phyloP scores from a whole-genome alignment of 2,888 invertebrate species.

The Elysia crispata region DNA sequence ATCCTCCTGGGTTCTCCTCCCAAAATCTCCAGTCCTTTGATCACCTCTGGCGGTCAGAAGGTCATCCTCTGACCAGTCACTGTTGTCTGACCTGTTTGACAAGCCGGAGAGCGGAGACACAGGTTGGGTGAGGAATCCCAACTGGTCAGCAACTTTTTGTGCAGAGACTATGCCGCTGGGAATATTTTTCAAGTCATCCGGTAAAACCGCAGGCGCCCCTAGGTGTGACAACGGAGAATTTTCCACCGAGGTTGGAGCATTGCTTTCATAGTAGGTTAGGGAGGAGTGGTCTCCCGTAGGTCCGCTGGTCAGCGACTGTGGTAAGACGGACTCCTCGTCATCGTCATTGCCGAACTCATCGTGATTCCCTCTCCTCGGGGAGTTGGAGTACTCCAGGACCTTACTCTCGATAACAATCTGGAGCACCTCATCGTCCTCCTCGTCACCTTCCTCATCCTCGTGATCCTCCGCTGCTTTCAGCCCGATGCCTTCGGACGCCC shows the following conservation, averaged over 20 bases:
- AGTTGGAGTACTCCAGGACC: neutral
- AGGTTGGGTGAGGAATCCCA: too few relatives aligned
- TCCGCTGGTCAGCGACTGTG: neutral
- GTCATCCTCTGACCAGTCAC: conserved; percentile 45
- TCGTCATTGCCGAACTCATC: neutral
- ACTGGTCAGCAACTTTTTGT: too few relatives aligned
- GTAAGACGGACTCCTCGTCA: neutral
- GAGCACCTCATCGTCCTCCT: conserved; percentile 41
- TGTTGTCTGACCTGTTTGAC: conserved; percentile 39
- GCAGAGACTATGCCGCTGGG: too few relatives aligned
- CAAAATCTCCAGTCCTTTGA: neutral
- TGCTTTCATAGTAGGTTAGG: neutral
- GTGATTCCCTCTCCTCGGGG: neutral
- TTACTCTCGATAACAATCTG: conserved; percentile 21
- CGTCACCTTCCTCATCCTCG: neutral
- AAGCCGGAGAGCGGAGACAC: conserved; percentile 21
- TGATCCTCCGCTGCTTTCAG: neutral
- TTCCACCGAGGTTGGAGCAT: neutral
- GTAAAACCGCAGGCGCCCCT: too few relatives aligned
- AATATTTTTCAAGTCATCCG: too few relatives aligned
- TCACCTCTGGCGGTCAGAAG: neutral
- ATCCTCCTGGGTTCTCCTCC: neutral
- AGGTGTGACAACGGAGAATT: neutral
- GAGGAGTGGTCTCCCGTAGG: neutral
- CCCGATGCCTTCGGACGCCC: neutral